phyloP scores from a whole-genome alignment of 2,113 vertebrate genomes.

The Nyctereutes procyonoides region DNA sequence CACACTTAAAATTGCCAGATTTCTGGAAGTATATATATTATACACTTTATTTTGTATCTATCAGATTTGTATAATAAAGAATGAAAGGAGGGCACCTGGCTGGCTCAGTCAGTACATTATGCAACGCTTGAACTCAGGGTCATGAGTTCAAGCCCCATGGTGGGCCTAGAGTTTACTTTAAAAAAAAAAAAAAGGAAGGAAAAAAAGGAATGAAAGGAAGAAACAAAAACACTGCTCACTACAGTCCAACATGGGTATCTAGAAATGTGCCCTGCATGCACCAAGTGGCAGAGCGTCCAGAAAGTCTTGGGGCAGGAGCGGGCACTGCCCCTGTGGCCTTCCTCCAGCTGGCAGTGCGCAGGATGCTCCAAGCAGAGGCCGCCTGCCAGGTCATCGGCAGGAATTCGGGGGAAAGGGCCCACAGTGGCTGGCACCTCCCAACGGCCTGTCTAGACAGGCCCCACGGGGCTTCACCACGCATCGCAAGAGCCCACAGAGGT shows the following conservation, averaged over 20 bases:
- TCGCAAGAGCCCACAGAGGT: neutral
- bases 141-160: neutral
- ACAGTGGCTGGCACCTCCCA: neutral
- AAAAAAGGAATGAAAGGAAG: neutral
- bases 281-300: neutral
- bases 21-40: neutral
- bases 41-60: neutral
- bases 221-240: neutral
- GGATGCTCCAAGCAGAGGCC: neutral
- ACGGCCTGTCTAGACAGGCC: conserved; percentile 85
- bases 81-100: neutral
- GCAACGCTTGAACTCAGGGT: neutral
- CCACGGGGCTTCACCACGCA: conserved; percentile 67
- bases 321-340: neutral
- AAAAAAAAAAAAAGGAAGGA: neutral
- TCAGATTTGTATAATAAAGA: neutral
- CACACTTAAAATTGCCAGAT: neutral
- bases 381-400: conserved; percentile 71
- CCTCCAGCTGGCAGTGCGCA: neutral
- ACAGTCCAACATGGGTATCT: no score
- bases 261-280: neutral
- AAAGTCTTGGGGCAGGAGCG: neutral
- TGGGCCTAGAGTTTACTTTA: neutral
- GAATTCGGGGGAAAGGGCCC: conserved; percentile 63
- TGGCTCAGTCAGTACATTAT: neutral